Conservation (phyloP, 2,888 invertebrate species). For the Leptarthrus brevirostris region DNA sequence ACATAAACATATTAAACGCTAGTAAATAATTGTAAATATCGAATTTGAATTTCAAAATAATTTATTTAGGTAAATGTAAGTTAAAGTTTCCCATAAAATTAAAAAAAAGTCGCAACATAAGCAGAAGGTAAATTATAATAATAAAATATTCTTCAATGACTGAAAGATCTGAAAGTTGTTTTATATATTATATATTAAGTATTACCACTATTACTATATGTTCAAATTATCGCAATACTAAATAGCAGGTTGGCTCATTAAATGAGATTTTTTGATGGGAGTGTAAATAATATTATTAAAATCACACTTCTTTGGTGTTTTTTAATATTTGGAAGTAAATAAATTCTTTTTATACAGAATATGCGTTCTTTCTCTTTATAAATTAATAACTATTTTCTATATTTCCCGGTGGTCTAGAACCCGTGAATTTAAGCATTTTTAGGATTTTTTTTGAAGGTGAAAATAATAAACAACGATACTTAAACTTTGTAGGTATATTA, state of each 20-base stretch:
- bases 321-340: not conserved
- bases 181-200: not conserved
- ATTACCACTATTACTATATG: not conserved
- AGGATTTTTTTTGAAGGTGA: too few relatives aligned
- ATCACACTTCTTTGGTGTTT: not conserved
- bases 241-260: not conserved
- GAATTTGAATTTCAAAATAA: slow-evolving; percentile 33
- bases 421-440: too few relatives aligned
- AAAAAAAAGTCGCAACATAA: slow-evolving; percentile 14
- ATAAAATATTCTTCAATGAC: slow-evolving; percentile 21
- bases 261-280: not conserved
- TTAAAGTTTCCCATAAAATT: slow-evolving; percentile 1
- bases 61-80: slow-evolving; percentile 41
- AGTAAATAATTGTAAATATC: slow-evolving; percentile 23
- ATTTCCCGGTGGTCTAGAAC: too few relatives aligned
- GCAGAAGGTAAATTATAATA: slow-evolving; percentile 10
- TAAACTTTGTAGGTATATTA: too few relatives aligned
- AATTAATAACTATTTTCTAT: too few relatives aligned
- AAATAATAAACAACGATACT: too few relatives aligned
- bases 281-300: not conserved
- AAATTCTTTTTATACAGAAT: not conserved
- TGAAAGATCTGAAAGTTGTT: slow-evolving; percentile 5
- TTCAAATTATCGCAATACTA: not conserved
- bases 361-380: too few relatives aligned
- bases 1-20: too few relatives aligned